phyloP scores from a whole-genome alignment of 2,888 invertebrate species.

The Nomada ferruginata region DNA sequence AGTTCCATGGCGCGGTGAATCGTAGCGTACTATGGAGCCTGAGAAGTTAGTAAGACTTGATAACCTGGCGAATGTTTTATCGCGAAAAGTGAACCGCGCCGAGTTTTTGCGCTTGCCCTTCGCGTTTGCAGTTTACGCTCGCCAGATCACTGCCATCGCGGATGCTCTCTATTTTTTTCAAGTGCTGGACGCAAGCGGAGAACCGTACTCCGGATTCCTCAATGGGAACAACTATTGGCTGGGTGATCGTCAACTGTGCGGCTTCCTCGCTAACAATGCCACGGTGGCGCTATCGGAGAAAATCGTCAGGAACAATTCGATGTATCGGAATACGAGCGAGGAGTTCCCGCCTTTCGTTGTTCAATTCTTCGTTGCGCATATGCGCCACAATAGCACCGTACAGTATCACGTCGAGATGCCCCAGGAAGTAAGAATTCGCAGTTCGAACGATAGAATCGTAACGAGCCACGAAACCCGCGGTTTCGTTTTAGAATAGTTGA shows the following conservation, averaged over 20 bases:
- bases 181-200: slow-evolving; percentile 87
- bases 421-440: slow-evolving; percentile 80
- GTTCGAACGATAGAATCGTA: background rate
- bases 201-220: slow-evolving; percentile 85
- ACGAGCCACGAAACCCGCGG: background rate
- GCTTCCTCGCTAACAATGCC: slow-evolving; percentile 80
- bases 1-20: slow-evolving; percentile 83
- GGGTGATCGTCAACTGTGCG: slow-evolving; percentile 85
- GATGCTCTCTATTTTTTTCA: slow-evolving; percentile 22
- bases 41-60: slow-evolving; percentile 83
- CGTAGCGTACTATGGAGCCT: slow-evolving; percentile 85
- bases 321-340: slow-evolving; percentile 72
- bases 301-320: slow-evolving; percentile 74
- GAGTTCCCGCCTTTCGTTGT: slow-evolving; percentile 83
- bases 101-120: background rate
- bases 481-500: too few species aligned
- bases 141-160: background rate
- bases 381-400: slow-evolving; percentile 83
- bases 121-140: background rate
- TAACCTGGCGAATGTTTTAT: background rate
- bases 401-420: slow-evolving; percentile 82
- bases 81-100: background rate
- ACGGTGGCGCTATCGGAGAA: slow-evolving; percentile 75
- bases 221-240: slow-evolving; percentile 88
- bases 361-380: slow-evolving; percentile 81